Percentiles rank a stretch among this genome's conserved stretches.
Evolutionary conservation across 1,140 invertebrate genomes (phyloP).

Genomic region (Propsilocerus akamusi): DNA sequence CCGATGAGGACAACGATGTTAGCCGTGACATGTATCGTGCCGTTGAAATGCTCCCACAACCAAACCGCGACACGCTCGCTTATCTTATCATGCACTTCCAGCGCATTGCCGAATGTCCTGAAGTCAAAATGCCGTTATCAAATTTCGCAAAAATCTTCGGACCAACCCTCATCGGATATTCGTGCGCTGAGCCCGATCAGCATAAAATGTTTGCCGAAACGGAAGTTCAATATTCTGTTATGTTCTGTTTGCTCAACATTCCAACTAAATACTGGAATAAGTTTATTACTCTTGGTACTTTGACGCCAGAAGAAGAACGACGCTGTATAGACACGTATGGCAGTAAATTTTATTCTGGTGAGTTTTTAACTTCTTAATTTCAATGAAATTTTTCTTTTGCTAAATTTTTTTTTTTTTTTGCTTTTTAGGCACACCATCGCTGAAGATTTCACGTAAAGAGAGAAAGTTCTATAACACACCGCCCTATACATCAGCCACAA

Average conservation of each 20-base stretch:
- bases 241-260: conserved; percentile 42
- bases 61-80: conserved; percentile 76
- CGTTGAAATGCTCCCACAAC: conserved; percentile 53
- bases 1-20: conserved; percentile 29
- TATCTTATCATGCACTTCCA: conserved; percentile 72
- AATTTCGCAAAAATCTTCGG: conserved; percentile 72
- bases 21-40: conserved; percentile 35
- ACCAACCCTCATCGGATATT: conserved; percentile 69
- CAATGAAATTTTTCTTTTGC: neutral
- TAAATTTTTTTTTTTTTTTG: neutral
- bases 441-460: neutral
- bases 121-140: conserved; percentile 57
- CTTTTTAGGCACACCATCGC: neutral
- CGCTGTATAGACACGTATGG: neutral
- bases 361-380: neutral
- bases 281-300: conserved; percentile 9
- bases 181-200: conserved; percentile 38
- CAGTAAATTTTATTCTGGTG: neutral
- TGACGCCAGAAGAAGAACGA: neutral
- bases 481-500: neutral
- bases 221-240: conserved; percentile 41
- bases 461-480: neutral
- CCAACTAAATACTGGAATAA: conserved; percentile 42
- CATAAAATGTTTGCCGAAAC: conserved; percentile 27
- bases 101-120: conserved; percentile 37